Base-by-base conservation (phyloP, 2,888 invertebrate genomes). In the Lepidochitona cinerea region DNA sequence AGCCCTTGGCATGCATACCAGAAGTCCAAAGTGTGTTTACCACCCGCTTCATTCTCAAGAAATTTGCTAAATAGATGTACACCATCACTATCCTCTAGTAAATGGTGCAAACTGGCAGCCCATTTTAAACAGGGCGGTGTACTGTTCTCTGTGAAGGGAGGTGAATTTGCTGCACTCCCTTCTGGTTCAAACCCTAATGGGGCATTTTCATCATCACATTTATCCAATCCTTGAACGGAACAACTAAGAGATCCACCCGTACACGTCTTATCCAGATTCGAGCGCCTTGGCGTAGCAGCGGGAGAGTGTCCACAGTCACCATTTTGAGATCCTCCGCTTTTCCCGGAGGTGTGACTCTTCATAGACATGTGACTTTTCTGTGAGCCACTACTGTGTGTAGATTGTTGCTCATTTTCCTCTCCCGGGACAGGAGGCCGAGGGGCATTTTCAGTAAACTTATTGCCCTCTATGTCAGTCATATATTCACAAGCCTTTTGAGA, bases 81-180 rank as follows among this genome's bases (percentile, higher is more conserved):
- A 76, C 98, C 98, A 90, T 97, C 96, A 81, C 94, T 94, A 92
- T 98, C 97, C 64, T 95, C 94, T 85, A 98, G 93, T 83, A 98
- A 93, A 88, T 94, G 93, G 90, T 94, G 94, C 87, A 98, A 93
- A 86, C 95, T 95, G 84, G 94, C 93, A 66, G 97, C 96, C 97
- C 98, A 98, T 89, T 95, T 95, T 87, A 96, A 93, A 92, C 95
- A 97, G 94, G 93, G 84, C 94, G 94, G 85, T 93, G 89, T 86
- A 78, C 87, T 85, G 79, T 87, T 89, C 79, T 90, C 90, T 37
- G 87, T 86, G 73, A 88, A 90, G 1, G 88, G 89, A 9, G 90
- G 89, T 14, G 92, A 91, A 80, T 88, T 89, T 18, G 91, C 91
- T 72, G 92, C 92, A 83, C 92, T 92, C 80, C 93, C 93, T 88